Evolutionary conservation across 2,797 vertebrate species (phyloP).

Genomic region (Pantherophis alleghaniensis): DNA sequence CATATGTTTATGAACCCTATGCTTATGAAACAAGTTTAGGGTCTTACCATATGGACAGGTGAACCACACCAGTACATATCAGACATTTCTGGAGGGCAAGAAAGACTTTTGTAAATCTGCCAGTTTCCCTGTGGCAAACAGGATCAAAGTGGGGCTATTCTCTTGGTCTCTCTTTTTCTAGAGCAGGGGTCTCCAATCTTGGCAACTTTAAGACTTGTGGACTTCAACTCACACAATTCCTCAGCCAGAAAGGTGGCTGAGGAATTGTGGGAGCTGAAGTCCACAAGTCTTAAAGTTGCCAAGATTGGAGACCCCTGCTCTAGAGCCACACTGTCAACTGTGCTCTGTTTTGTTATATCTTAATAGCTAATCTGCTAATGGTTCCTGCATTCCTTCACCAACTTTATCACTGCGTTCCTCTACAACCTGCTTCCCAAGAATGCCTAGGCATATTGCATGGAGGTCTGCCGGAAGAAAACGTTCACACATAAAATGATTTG

Average conservation of each 20-base stretch:
- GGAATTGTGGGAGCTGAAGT: too few relatives aligned
- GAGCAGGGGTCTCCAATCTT: background rate
- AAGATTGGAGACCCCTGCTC: too few relatives aligned
- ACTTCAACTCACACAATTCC: too few relatives aligned
- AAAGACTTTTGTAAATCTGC: background rate
- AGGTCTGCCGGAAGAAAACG: background rate
- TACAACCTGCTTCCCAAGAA: background rate
- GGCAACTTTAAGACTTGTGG: too few relatives aligned
- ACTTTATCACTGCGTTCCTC: background rate
- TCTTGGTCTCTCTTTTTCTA: background rate
- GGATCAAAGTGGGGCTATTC: background rate
- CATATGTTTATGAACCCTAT: background rate
- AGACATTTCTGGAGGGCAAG: background rate
- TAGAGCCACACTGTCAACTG: background rate
- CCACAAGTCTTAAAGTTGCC: too few relatives aligned
- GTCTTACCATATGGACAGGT: background rate
- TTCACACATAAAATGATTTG: background rate
- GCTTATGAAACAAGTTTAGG: background rate
- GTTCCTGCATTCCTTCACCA: background rate
- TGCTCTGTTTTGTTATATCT: background rate
- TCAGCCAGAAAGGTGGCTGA: too few relatives aligned
- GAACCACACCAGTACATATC: background rate
- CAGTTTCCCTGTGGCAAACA: background rate
- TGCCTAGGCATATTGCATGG: background rate
- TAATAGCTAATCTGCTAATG: background rate